phyloP scores from a whole-genome alignment of 2,888 invertebrate species.

The Epistrophe grossulariae region DNA sequence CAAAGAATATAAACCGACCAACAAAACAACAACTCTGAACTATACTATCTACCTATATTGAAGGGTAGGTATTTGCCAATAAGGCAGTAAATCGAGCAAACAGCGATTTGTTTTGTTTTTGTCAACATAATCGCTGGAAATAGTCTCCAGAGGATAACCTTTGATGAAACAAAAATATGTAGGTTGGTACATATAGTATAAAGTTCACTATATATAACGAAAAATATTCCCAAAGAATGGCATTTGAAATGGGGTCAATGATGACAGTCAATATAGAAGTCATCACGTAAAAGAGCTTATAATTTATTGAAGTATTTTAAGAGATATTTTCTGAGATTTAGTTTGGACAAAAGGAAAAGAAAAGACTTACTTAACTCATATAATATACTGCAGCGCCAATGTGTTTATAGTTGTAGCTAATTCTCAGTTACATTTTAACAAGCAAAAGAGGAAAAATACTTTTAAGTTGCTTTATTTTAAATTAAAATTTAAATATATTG shows the following conservation, averaged over 20 bases:
- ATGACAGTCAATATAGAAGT: constrained; percentile 56
- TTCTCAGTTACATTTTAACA: no score
- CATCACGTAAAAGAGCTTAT: constrained; percentile 59
- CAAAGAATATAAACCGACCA: constrained; percentile 1
- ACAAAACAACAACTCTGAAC: neutral
- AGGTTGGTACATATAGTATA: constrained; percentile 22
- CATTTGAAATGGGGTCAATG: constrained; percentile 24
- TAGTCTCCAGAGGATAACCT: constrained; percentile 66
- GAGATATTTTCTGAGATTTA: constrained; percentile 55
- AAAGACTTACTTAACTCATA: neutral
- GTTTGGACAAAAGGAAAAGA: neutral
- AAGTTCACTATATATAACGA: constrained; percentile 54
- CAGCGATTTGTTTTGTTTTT: constrained; percentile 73
- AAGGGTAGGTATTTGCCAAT: constrained; percentile 52
- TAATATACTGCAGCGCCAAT: neutral
- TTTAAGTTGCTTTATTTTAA: no score
- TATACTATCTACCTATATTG: neutral
- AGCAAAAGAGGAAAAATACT: no score
- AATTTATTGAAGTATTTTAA: constrained; percentile 57
- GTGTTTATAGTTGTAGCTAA: neutral
- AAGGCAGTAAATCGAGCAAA: constrained; percentile 72
- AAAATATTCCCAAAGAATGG: constrained; percentile 38
- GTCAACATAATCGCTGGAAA: constrained; percentile 70
- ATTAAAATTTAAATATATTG: no score
- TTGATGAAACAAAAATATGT: constrained; percentile 66